phyloP scores from a whole-genome alignment of 2,888 invertebrate genomes.

The Hydroisotoma schaefferi region DNA sequence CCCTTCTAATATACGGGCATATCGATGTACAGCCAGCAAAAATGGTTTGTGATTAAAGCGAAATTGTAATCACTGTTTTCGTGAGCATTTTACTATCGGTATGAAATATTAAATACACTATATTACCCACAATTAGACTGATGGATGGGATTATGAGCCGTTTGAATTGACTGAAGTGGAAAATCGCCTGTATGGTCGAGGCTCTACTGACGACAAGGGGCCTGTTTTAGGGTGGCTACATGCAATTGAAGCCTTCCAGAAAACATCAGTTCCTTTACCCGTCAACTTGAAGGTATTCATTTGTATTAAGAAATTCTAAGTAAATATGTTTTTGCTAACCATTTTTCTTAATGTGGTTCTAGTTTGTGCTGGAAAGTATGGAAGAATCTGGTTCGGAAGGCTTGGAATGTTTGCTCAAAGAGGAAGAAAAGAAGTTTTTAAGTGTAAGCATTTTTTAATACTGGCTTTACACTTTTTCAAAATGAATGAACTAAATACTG shows the following conservation, averaged over 20 bases:
- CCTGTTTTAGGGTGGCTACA: slow-evolving; percentile 94
- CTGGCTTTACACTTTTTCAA: not conserved
- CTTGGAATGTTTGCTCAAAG: slow-evolving; percentile 75
- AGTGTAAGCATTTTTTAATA: slow-evolving; percentile 51
- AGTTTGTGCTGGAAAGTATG: slow-evolving; percentile 96
- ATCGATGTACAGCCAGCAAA: slow-evolving; percentile 95
- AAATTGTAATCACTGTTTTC: not conserved
- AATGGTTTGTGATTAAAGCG: slow-evolving; percentile 64
- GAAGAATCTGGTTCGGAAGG: slow-evolving; percentile 97
- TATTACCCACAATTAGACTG: slow-evolving; percentile 56
- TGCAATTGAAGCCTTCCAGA: slow-evolving; percentile 82
- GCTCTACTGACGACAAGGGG: slow-evolving; percentile 89
- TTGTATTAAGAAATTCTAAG: not conserved
- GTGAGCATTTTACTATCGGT: not conserved
- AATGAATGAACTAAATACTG: not conserved
- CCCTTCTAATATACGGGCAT: slow-evolving; percentile 92
- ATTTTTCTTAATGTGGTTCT: not conserved
- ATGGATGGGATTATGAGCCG: slow-evolving; percentile 95
- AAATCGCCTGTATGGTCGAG: slow-evolving; percentile 86
- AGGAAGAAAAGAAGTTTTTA: slow-evolving; percentile 72
- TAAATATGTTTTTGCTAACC: not conserved
- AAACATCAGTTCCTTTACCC: slow-evolving; percentile 63
- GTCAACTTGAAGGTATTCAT: slow-evolving; percentile 58
- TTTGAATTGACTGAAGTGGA: slow-evolving; percentile 83
- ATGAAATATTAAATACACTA: slow-evolving; percentile 51